Conservation (phyloP, 2,888 invertebrate genomes). For the Cyclophora punctaria region DNA sequence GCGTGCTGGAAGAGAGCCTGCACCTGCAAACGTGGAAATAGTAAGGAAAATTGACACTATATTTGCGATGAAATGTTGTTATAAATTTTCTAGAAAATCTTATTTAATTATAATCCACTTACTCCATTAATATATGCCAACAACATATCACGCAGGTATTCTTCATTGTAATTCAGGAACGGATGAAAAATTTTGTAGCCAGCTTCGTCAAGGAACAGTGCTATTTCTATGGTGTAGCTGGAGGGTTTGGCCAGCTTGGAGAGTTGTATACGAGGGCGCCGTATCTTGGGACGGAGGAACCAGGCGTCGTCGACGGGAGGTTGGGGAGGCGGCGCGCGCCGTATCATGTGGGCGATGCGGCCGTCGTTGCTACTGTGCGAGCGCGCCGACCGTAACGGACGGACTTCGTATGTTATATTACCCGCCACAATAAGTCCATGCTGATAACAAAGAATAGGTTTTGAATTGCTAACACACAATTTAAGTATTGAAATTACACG, state of each 20-base stretch:
- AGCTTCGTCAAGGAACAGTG: constrained; percentile 83
- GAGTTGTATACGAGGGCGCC: constrained; percentile 33
- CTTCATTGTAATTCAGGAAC: constrained; percentile 78
- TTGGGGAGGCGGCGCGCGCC: constrained; percentile 66
- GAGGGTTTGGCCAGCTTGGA: constrained; percentile 31
- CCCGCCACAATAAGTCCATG: constrained; percentile 80
- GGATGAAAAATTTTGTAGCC: constrained; percentile 82
- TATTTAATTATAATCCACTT: constrained; percentile 30
- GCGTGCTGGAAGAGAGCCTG: constrained; percentile 87
- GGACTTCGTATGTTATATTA: constrained; percentile 81
- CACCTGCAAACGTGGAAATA: constrained; percentile 60
- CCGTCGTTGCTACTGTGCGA: constrained; percentile 21
- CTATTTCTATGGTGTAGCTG: constrained; percentile 79
- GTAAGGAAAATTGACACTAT: too few species aligned
- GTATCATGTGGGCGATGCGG: constrained; percentile 75
- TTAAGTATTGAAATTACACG: too few species aligned
- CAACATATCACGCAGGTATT: constrained; percentile 82
- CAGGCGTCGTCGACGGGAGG: constrained; percentile 60
- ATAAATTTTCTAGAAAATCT: background rate
- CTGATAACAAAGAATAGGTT: constrained; percentile 40
- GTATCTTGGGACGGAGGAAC: constrained; percentile 39
- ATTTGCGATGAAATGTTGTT: too few species aligned
- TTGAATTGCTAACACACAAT: too few species aligned
- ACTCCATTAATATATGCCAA: constrained; percentile 85
- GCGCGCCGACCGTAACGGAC: constrained; percentile 61